Conservation (phyloP, 1,140 invertebrate genomes). For the Drosophila ananassae region DNA sequence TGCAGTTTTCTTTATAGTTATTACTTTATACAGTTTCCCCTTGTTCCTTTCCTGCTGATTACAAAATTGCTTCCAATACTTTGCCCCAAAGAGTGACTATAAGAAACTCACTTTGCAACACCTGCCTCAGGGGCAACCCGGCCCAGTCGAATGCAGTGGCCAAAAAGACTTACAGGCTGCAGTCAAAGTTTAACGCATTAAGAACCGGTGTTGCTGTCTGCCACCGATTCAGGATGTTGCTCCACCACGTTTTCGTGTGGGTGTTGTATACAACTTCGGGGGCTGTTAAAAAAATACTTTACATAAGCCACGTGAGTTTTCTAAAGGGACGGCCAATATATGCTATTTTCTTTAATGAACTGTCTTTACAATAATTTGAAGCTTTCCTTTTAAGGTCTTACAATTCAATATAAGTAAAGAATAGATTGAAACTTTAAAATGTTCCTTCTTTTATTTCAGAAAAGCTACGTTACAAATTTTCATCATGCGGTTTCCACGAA, state of each 20-base stretch:
- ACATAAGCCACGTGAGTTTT: slow-evolving; percentile 9
- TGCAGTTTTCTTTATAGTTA: slow-evolving; percentile 77
- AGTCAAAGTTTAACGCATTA: slow-evolving; percentile 80
- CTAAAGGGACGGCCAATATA: not conserved
- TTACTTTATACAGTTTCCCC: slow-evolving; percentile 73
- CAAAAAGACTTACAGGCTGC: slow-evolving; percentile 75
- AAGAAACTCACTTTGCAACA: slow-evolving; percentile 64
- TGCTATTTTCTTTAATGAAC: too few relatives aligned
- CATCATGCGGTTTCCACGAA: slow-evolving; percentile 58
- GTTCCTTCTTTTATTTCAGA: slow-evolving; percentile 22
- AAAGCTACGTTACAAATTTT: not conserved
- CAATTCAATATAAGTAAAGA: too few relatives aligned
- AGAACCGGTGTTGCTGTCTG: slow-evolving; percentile 60
- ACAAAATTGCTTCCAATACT: slow-evolving; percentile 79
- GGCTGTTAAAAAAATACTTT: not conserved
- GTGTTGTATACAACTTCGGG: slow-evolving; percentile 30
- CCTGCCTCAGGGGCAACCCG: slow-evolving; percentile 43
- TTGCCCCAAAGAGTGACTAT: slow-evolving; percentile 42
- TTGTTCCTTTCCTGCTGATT: slow-evolving; percentile 61
- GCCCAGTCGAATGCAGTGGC: slow-evolving; percentile 48
- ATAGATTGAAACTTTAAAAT: too few relatives aligned
- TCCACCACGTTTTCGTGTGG: slow-evolving; percentile 26
- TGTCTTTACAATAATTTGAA: too few relatives aligned
- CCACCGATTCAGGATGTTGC: slow-evolving; percentile 21
- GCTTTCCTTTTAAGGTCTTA: too few relatives aligned